Percentiles rank a stretch among this genome's conserved stretches.
These are phyloP conservation scores for Varroa destructor DNA, from an alignment of 1,140 invertebrate genomes.

Conservation along the genomic window DNA sequence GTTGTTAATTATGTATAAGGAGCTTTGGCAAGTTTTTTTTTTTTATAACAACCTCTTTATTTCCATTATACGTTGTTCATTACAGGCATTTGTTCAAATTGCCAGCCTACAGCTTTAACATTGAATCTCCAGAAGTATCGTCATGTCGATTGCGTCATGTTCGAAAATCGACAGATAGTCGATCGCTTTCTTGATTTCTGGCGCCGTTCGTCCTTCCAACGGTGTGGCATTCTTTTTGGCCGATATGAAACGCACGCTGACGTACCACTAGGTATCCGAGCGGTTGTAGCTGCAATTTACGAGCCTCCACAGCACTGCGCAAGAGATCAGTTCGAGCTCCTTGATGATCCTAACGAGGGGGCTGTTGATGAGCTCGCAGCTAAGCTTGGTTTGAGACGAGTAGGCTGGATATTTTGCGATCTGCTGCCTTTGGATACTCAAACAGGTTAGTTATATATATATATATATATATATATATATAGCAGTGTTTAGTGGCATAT, in stretches of 20 bases:
- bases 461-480: constrained; percentile 8
- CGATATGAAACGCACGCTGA: constrained; percentile 79
- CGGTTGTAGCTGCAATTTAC: constrained; percentile 86
- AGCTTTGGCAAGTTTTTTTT: too few species aligned
- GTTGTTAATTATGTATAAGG: too few species aligned
- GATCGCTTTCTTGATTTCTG: constrained; percentile 94
- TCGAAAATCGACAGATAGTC: constrained; percentile 87
- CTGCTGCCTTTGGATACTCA: constrained; percentile 70
- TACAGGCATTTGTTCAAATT: constrained; percentile 83
- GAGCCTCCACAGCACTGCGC: constrained; percentile 72
- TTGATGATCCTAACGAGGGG: constrained; percentile 55
- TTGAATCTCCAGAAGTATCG: constrained; percentile 79
- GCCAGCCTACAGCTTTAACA: constrained; percentile 92
- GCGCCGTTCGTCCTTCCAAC: constrained; percentile 81
- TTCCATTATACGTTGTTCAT: background rate
- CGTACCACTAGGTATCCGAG: constrained; percentile 85
- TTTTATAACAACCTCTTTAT: too few species aligned
- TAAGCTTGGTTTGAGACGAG: constrained; percentile 60
- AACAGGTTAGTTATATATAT: constrained; percentile 47
- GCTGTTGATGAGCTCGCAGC: constrained; percentile 63
- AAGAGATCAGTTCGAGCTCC: constrained; percentile 43
- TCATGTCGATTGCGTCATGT: constrained; percentile 93
- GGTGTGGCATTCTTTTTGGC: constrained; percentile 84
- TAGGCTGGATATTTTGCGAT: constrained; percentile 99
- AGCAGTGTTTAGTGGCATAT: background rate